Evolutionary conservation across 2,888 invertebrate species (phyloP).

Genomic region (Tenthredo livida): DNA sequence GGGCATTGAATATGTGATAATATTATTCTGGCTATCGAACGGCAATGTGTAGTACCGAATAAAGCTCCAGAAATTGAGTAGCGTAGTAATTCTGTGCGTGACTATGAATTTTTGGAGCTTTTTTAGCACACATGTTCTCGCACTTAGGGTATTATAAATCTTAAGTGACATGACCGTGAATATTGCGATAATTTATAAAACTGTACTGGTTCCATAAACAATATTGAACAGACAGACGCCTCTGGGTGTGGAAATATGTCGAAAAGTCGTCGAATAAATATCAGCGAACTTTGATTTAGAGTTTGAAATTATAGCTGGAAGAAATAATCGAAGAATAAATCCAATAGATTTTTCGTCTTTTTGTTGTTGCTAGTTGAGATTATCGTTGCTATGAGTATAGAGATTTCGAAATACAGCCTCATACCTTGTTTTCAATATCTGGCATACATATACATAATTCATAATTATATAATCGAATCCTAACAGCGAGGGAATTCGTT

Average conservation of each 20-base stretch:
- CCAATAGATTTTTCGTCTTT: background rate
- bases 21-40: background rate
- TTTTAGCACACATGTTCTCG: background rate
- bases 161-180: background rate
- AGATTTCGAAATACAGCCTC: background rate
- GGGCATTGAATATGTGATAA: conserved; percentile 22
- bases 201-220: background rate
- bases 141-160: conserved; percentile 1
- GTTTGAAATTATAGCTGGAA: background rate
- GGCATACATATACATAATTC: background rate
- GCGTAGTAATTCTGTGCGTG: background rate
- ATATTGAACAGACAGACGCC: conserved; percentile 14
- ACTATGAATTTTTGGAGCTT: background rate
- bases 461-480: background rate
- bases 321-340: background rate
- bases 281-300: background rate
- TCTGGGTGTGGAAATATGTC: background rate
- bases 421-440: background rate
- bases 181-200: background rate
- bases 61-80: background rate
- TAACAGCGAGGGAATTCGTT: background rate
- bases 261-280: background rate
- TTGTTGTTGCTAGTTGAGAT: too few species aligned
- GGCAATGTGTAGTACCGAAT: background rate
- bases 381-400: background rate